Evolutionary conservation across 2,888 invertebrate species (phyloP).

Genomic region (Eilema caniola): DNA sequence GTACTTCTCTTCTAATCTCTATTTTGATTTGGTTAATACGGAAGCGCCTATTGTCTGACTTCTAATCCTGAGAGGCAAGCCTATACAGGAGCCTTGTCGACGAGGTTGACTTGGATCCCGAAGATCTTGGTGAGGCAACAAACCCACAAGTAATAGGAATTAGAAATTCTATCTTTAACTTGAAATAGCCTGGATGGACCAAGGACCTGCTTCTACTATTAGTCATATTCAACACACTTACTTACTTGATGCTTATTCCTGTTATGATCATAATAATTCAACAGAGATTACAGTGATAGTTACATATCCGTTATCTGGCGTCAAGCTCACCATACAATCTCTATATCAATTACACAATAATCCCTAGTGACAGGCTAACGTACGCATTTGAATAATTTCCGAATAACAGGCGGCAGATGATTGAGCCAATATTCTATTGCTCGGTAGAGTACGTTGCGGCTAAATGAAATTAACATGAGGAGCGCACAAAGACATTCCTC

Average conservation of each 20-base stretch:
- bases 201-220: too few species aligned
- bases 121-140: not conserved
- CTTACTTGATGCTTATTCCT: not conserved
- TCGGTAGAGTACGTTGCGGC: slow-evolving; percentile 62
- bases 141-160: too few species aligned
- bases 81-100: too few species aligned
- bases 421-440: slow-evolving; percentile 66
- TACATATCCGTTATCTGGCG: slow-evolving; percentile 23
- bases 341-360: slow-evolving; percentile 58
- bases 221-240: not conserved
- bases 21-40: too few species aligned
- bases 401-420: slow-evolving; percentile 56
- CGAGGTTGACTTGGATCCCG: too few species aligned
- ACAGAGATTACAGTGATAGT: slow-evolving; percentile 34
- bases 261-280: slow-evolving; percentile 27
- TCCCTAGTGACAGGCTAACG: slow-evolving; percentile 44
- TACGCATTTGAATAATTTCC: slow-evolving; percentile 63
- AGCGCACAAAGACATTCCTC: slow-evolving; percentile 63
- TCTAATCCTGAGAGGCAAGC: too few species aligned
- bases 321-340: slow-evolving; percentile 46
- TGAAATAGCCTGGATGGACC: too few species aligned
- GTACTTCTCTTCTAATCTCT: too few species aligned
- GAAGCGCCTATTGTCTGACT: too few species aligned
- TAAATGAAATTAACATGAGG: slow-evolving; percentile 79
- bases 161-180: too few species aligned